A percentile compares a stretch with the other conserved stretches of the same genome.
These are phyloP conservation scores for Limanda limanda DNA, from an alignment of 2,113 vertebrate genomes.

Conservation along the genomic window DNA sequence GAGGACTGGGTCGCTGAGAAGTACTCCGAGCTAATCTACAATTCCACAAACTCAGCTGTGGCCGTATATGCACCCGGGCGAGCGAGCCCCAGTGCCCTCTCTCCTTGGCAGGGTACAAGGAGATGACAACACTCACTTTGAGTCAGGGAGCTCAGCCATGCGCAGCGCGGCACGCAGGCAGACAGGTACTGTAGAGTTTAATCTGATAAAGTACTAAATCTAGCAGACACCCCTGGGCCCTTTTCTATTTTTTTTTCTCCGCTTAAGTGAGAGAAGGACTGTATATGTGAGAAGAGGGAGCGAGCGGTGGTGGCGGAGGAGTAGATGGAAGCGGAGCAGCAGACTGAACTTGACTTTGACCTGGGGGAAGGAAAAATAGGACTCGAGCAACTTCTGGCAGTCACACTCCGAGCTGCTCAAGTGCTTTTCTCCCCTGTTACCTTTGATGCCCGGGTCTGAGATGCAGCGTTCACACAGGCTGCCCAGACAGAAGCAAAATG, in stretches of 20 bases:
- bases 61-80: slow-evolving; percentile 3
- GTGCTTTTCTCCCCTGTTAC: slow-evolving; percentile 47
- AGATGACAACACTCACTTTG: slow-evolving; percentile 58
- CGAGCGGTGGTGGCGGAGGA: slow-evolving; percentile 4
- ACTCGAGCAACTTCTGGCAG: slow-evolving; percentile 37
- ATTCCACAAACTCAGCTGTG: slow-evolving; percentile 55
- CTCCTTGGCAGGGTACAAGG: slow-evolving; percentile 48
- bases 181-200: slow-evolving; percentile 65
- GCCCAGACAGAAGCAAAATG: neutral
- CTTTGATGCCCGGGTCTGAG: slow-evolving; percentile 53
- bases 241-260: slow-evolving; percentile 4
- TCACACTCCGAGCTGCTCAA: slow-evolving; percentile 53
- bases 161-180: slow-evolving; percentile 40
- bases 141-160: slow-evolving; percentile 59
- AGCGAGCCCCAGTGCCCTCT: slow-evolving; percentile 17
- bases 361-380: slow-evolving; percentile 52
- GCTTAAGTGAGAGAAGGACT: slow-evolving; percentile 40
- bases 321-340: slow-evolving; percentile 50
- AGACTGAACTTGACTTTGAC: slow-evolving; percentile 65
- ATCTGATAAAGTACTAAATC: slow-evolving; percentile 73
- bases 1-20: slow-evolving; percentile 35
- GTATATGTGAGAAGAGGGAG: neutral
- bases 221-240: slow-evolving; percentile 64
- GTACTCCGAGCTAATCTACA: slow-evolving; percentile 46
- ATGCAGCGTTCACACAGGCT: neutral